Evolutionary conservation across 2,888 invertebrate genomes (phyloP), one percentile per base, ranked within the genome.

Genomic region (Blera fallax): DNA sequence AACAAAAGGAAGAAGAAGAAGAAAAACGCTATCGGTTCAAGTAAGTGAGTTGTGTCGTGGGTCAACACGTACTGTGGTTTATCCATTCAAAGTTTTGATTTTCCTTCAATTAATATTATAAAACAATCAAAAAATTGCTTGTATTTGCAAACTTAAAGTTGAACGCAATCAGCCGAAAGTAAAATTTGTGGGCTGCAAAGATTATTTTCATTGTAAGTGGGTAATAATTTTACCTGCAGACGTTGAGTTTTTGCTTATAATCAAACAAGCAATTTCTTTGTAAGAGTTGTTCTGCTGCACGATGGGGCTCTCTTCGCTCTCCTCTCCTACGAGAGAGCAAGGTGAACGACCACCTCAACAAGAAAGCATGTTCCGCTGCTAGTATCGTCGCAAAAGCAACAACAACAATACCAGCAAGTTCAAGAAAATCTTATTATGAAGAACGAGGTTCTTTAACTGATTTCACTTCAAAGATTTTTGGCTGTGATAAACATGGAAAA

Each of bases 141-240:
- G 45, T 45, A 29, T 62, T 11, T 45, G 45, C 24, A 62, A 62
- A 34, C 14, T 4, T 37, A 58, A 62, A 29, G 62, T 62, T 43
- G 62, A 16, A 43, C 56, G 56, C 10, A 32, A 32, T 14, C 29
- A 58, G 8, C 56, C 56, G 5, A 58, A 43, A 45, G 14, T 45
- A 16, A 18, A 29, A 16, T 62, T 45, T 45, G 43, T 24, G 1
- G 60, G n/a, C 24, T 60, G 60, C 43, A 60, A 62, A 8, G n/a
- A 62, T 11, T 62, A 14, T 45, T 62, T 62, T 62, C 43, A 62
- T 29, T 62, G 14, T 14, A 62, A 27, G 2, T 62, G 62, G 45
- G 45, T 62, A 2, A 45, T 45, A 45, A 62, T 62, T 29, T n/a
- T 45, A 43, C 43, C 43, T 2, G 18, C 62, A 2, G 27, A 62